Evolutionary conservation across 2,888 invertebrate species (phyloP), one percentile per base, ranked within the genome.

Genomic region (Pyrochroa serraticornis): DNA sequence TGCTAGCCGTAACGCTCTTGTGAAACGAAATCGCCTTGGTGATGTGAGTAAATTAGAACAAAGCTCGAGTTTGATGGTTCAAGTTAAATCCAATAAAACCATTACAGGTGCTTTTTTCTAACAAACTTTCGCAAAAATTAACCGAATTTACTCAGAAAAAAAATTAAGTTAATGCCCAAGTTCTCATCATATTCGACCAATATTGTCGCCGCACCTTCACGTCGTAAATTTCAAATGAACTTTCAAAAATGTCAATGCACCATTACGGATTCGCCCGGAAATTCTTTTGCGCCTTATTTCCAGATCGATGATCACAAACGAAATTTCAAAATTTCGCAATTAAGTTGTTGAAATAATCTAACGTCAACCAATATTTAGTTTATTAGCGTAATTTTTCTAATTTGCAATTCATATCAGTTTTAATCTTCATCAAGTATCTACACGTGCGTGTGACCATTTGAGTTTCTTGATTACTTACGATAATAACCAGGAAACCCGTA

Each of bases 41-140:
- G 51, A 51, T 57, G 46, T 46, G 50, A 51, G 51, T 50, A 46
- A 51, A 57, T 57, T 57, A 57, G 44, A 51, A 46, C 41, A 46
- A 45, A 56, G 39, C 33, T n/a, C 41, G 51, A 57, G 50, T 57
- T 51, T 46, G 32, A 57, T 46, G 46, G 51, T 51, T 44, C 42
- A 51, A 57, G 36, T 51, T 51, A 46, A 46, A 51, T 39, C 42
- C 35, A 51, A 51, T 57, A 57, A 57, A 57, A 47, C 33, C 38
- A 57, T 46, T 32, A 57, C 33, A 42, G 45, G 34, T 22, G 41
- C 45, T 30, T 9, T 45, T 33, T 8, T 13, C 14, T 7, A 41
- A 39, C 14, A 8, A 30, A n/a, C 39, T 32, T 38, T 52, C 32
- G 31, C 36, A 34, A 31, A 14, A 48, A 48, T 39, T 31, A 39